Evolutionary conservation across 2,888 invertebrate genomes (phyloP).

Genomic region (Byasa hedistus): DNA sequence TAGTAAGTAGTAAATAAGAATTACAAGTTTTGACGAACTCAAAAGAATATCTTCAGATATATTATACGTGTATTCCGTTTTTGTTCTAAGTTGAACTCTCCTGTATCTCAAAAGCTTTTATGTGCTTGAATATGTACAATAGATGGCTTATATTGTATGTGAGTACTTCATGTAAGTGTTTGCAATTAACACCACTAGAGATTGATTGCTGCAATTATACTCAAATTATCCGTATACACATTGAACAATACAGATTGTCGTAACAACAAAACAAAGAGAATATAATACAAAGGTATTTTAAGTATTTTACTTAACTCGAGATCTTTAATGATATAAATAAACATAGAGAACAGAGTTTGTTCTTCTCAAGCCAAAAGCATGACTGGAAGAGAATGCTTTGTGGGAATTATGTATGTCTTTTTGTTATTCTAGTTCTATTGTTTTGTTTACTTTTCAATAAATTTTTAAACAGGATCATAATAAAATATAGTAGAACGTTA

Average conservation of each 20-base stretch:
- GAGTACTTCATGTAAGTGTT: background rate
- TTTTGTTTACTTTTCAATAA: too few species aligned
- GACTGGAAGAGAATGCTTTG: background rate
- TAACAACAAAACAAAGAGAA: background rate
- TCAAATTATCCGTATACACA: background rate
- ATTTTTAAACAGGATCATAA: too few species aligned
- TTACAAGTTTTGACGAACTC: too few species aligned
- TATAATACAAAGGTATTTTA: background rate
- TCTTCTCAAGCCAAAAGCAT: background rate
- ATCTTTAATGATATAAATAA: background rate
- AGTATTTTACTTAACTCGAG: background rate
- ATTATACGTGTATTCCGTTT: background rate
- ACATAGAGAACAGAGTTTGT: too few species aligned
- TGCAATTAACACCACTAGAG: background rate
- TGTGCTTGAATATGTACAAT: background rate
- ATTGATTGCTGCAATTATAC: constrained; percentile 3
- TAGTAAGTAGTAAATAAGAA: too few species aligned
- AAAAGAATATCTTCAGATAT: too few species aligned
- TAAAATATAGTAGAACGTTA: too few species aligned
- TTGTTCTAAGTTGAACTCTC: background rate
- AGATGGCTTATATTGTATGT: background rate
- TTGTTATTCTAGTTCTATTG: too few species aligned
- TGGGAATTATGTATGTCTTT: background rate
- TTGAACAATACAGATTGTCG: background rate
- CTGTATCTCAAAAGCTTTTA: background rate